These are phyloP conservation scores for Uropsilus gracilis DNA, from an alignment of 2,113 vertebrate genomes.

Conservation along the genomic window DNA sequence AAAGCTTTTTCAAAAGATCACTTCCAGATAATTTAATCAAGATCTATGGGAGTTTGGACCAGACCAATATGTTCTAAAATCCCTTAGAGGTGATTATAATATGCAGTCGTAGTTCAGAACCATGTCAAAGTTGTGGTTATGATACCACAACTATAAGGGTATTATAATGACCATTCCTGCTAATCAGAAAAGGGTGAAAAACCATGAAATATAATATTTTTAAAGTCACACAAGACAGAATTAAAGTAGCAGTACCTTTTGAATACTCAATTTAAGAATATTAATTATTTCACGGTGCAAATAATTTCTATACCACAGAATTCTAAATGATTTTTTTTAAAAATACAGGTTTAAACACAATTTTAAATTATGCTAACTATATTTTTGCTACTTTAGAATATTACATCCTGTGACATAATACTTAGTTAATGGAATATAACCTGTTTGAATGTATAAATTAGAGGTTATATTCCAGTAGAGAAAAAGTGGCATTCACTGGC, in stretches of 20 bases:
- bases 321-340: not conserved
- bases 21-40: no score
- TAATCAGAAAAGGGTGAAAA: not conserved
- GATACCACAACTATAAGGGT: not conserved
- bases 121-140: not conserved
- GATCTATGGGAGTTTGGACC: no score
- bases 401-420: not conserved
- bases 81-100: not conserved
- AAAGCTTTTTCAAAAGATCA: no score
- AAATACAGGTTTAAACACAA: not conserved
- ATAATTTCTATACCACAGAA: not conserved
- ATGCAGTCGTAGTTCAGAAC: not conserved
- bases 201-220: not conserved
- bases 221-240: not conserved
- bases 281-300: not conserved
- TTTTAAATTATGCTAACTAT: not conserved
- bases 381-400: conserved; percentile 20
- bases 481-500: not conserved
- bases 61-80: not conserved
- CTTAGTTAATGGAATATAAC: not conserved
- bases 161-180: not conserved
- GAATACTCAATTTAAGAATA: not conserved
- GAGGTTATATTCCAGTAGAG: not conserved
- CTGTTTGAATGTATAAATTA: not conserved
- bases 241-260: not conserved